Evolutionary conservation across 2,888 invertebrate genomes (phyloP).

Genomic region (Pycnomerus fuliginosus): DNA sequence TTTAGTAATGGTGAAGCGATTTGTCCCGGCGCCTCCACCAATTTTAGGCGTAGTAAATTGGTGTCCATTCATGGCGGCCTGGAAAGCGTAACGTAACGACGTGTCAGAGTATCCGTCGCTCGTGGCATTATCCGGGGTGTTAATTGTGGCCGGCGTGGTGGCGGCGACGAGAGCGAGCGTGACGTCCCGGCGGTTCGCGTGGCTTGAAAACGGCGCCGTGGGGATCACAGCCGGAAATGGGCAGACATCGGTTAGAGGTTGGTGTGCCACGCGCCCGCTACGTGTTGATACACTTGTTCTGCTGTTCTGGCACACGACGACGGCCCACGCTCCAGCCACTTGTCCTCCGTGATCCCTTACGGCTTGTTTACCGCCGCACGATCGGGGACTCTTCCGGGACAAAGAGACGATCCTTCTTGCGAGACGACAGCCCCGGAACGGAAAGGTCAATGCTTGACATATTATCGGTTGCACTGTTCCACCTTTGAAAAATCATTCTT

Average conservation of each 20-base stretch:
- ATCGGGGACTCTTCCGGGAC: slow-evolving; percentile 17
- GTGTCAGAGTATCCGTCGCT: too few relatives aligned
- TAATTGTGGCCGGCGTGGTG: slow-evolving; percentile 35
- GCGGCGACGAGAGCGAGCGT: slow-evolving; percentile 12
- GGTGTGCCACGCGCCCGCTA: slow-evolving; percentile 46
- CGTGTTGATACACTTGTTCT: slow-evolving; percentile 27
- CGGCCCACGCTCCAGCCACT: slow-evolving; percentile 10
- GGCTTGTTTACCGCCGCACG: slow-evolving; percentile 42
- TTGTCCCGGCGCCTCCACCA: too few relatives aligned
- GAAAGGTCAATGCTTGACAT: too few relatives aligned
- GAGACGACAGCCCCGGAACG: too few relatives aligned
- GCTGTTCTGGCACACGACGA: too few relatives aligned
- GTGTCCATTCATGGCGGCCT: too few relatives aligned
- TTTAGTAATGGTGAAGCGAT: too few relatives aligned
- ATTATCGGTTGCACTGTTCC: too few relatives aligned
- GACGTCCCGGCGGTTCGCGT: slow-evolving; percentile 36
- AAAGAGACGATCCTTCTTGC: too few relatives aligned
- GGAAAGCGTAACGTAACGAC: too few relatives aligned
- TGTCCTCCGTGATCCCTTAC: slow-evolving; percentile 43
- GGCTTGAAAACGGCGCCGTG: slow-evolving; percentile 44
- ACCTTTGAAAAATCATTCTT: too few relatives aligned
- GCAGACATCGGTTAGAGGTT: slow-evolving; percentile 48
- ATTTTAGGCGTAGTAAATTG: too few relatives aligned
- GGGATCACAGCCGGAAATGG: slow-evolving; percentile 47
- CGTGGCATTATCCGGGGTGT: slow-evolving; percentile 34